These are phyloP conservation scores for Phaedon cochleariae DNA, from an alignment of 2,888 invertebrate species.

Conservation along the genomic window DNA sequence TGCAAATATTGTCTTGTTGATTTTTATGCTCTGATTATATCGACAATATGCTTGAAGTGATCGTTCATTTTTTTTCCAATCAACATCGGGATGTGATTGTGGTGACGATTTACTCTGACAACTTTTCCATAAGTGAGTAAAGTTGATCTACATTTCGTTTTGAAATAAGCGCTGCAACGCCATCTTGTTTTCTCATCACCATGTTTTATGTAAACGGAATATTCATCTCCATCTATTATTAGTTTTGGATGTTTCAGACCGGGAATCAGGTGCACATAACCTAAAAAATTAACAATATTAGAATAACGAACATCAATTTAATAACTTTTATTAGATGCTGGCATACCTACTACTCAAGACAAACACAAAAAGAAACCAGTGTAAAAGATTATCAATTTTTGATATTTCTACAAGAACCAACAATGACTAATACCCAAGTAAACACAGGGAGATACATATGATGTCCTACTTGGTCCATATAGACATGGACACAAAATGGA, in stretches of 20 bases:
- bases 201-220: conserved; percentile 43
- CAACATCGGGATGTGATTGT: conserved; percentile 44
- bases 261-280: conserved; percentile 36
- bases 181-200: conserved; percentile 46
- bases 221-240: conserved; percentile 46
- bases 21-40: conserved; percentile 31
- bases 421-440: too few relatives aligned
- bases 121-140: conserved; percentile 42
- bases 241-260: conserved; percentile 48
- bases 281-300: conserved; percentile 39
- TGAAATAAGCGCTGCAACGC: conserved; percentile 49
- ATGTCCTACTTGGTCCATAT: too few relatives aligned
- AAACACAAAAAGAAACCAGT: too few relatives aligned
- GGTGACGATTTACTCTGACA: conserved; percentile 41
- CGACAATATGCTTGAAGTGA: conserved; percentile 33
- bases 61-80: conserved; percentile 25
- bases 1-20: neutral
- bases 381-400: too few relatives aligned
- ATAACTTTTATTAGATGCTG: too few relatives aligned
- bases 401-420: too few relatives aligned
- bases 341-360: too few relatives aligned
- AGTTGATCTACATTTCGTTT: conserved; percentile 43
- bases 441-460: too few relatives aligned
- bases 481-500: too few relatives aligned
- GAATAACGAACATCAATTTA: neutral